Percentiles rank a stretch among this genome's conserved stretches.
These are phyloP conservation scores for Menura novaehollandiae DNA, from an alignment of 2,113 vertebrate species.

Conservation along the genomic window DNA sequence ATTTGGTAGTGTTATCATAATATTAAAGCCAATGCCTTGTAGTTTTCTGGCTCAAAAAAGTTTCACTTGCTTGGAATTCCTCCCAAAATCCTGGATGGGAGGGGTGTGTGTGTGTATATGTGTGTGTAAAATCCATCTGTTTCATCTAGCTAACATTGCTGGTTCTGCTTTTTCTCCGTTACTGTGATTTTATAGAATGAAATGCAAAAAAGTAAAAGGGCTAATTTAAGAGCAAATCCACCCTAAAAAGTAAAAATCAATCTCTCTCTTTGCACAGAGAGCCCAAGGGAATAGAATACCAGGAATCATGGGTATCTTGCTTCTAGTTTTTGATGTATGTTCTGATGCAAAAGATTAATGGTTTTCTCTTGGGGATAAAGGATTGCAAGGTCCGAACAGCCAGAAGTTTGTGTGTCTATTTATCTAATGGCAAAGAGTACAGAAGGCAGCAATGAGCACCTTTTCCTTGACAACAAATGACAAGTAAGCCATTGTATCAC, in stretches of 20 bases:
- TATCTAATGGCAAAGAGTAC: conserved; percentile 21
- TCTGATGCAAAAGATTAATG: conserved; percentile 47
- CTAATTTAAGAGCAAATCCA: conserved; percentile 52
- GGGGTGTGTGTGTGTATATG: rapidly evolving
- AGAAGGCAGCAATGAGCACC: conserved; percentile 5
- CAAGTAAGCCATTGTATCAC: not conserved
- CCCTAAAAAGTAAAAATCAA: conserved; percentile 63
- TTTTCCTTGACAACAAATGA: conserved; percentile 3
- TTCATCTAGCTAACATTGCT: not conserved
- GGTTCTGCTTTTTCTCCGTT: not conserved
- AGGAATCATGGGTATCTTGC: conserved; percentile 37
- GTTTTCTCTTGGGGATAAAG: conserved; percentile 39
- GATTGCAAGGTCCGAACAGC: not conserved
- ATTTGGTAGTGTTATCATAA: not conserved
- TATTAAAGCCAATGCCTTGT: not conserved
- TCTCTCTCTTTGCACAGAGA: not conserved
- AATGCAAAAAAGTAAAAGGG: not conserved
- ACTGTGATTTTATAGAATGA: not conserved
- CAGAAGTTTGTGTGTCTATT: conserved; percentile 32
- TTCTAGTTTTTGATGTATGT: conserved; percentile 49
- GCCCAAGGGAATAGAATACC: not conserved
- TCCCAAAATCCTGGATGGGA: not conserved
- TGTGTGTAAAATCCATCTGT: not conserved
- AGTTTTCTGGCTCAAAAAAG: not conserved
- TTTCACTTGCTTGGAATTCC: not conserved